A percentile compares a stretch with the other conserved stretches of the same genome.
phyloP scores from a whole-genome alignment of 2,113 vertebrate genomes.

The Spilogale gracilis region DNA sequence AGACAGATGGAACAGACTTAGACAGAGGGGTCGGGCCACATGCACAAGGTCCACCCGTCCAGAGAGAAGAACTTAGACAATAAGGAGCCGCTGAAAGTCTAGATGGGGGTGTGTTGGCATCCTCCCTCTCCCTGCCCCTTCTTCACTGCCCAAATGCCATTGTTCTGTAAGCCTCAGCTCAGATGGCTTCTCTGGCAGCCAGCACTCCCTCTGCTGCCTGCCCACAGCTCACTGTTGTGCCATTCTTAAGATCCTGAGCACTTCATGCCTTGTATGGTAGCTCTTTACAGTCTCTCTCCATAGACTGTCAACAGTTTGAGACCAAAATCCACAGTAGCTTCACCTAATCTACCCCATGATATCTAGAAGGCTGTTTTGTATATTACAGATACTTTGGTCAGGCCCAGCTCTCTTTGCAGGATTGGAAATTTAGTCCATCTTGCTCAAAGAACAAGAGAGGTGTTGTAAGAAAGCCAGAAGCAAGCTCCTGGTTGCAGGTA shows the following conservation, averaged over 20 bases:
- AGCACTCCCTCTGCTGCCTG: neutral
- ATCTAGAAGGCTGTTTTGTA: neutral
- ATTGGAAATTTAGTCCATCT: neutral
- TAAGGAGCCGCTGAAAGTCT: neutral
- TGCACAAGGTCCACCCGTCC: neutral
- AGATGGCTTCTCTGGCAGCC: neutral
- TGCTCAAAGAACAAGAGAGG: neutral
- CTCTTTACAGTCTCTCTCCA: neutral
- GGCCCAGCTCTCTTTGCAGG: neutral
- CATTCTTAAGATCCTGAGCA: neutral
- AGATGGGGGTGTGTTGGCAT: too few species aligned
- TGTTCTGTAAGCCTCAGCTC: neutral
- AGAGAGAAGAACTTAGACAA: neutral
- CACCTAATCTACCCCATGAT: neutral
- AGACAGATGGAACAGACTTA: neutral
- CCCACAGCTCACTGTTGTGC: neutral
- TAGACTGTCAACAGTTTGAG: neutral
- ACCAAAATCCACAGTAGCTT: neutral
- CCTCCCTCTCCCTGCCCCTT: neutral
- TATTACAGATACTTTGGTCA: neutral
- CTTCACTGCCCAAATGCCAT: neutral
- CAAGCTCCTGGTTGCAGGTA: neutral
- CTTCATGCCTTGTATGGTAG: too few species aligned
- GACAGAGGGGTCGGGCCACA: neutral
- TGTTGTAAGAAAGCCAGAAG: constrained; percentile 22